Evolutionary conservation across 2,888 invertebrate genomes (phyloP).

Genomic region (Dasypogon diadema): DNA sequence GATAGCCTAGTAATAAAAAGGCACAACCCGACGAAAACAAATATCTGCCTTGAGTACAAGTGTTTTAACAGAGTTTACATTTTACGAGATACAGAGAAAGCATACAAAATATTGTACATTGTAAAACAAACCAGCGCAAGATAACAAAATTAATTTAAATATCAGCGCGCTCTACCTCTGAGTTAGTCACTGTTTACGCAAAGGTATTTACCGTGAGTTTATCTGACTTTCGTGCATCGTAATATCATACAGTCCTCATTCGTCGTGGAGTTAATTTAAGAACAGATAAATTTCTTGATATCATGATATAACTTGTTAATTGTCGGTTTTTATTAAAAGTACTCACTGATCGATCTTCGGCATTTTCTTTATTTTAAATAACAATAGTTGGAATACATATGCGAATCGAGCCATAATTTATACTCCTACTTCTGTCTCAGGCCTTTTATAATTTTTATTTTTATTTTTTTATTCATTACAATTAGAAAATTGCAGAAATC

Average conservation of each 20-base stretch:
- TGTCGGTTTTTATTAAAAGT: no score
- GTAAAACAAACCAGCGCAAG: neutral
- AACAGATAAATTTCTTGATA: neutral
- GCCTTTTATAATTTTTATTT: no score
- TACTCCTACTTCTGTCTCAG: no score
- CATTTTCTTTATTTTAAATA: neutral
- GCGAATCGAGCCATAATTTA: neutral
- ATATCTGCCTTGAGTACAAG: neutral
- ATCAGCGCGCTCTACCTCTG: neutral
- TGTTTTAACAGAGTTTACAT: neutral
- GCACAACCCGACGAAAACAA: neutral
- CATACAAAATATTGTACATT: neutral
- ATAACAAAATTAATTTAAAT: neutral
- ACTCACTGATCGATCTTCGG: neutral
- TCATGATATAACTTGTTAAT: no score
- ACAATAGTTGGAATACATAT: neutral
- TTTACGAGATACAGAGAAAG: neutral
- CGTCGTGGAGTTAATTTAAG: neutral
- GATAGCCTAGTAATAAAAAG: neutral
- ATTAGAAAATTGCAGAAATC: no score
- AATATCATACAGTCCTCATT: neutral
- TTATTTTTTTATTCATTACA: no score
- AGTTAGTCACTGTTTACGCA: neutral
- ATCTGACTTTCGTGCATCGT: neutral
- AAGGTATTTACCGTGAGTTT: neutral